phyloP scores from a whole-genome alignment of 2,113 vertebrate species.

The Cnemophilus loriae region DNA sequence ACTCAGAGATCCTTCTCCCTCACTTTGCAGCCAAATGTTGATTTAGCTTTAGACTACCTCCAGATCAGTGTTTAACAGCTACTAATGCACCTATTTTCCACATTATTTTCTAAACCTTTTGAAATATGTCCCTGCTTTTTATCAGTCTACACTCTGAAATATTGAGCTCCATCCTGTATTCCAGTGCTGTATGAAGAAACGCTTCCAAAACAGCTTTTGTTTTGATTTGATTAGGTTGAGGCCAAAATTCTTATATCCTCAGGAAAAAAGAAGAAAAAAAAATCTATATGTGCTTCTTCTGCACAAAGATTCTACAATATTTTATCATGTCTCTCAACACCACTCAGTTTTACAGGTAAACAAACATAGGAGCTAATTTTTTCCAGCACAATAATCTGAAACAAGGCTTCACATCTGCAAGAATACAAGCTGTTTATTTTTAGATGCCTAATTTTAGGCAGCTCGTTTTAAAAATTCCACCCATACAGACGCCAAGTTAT shows the following conservation, averaged over 20 bases:
- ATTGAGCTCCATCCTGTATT: not conserved
- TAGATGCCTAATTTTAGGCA: slow-evolving; percentile 20
- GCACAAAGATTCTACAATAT: not conserved
- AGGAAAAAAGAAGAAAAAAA: not conserved
- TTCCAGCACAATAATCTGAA: not conserved
- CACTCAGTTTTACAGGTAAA: not conserved
- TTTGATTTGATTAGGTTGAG: not conserved
- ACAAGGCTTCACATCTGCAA: not conserved
- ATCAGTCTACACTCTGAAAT: not conserved
- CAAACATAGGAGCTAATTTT: not conserved
- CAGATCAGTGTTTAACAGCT: not conserved
- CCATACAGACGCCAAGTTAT: not conserved
- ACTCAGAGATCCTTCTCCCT: not conserved
- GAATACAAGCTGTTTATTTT: slow-evolving; percentile 18
- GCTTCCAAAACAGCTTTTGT: not conserved
- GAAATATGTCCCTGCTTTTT: not conserved
- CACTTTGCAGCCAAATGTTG: not conserved
- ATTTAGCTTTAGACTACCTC: not conserved
- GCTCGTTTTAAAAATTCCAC: slow-evolving; percentile 1
- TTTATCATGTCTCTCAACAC: not conserved
- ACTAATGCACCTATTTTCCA: not conserved
- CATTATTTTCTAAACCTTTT: not conserved
- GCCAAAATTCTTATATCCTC: not conserved
- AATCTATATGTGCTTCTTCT: not conserved
- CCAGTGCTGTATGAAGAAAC: not conserved